Base-by-base conservation (phyloP, 2,888 invertebrate species). In the Tenthredo scrophulariae region DNA sequence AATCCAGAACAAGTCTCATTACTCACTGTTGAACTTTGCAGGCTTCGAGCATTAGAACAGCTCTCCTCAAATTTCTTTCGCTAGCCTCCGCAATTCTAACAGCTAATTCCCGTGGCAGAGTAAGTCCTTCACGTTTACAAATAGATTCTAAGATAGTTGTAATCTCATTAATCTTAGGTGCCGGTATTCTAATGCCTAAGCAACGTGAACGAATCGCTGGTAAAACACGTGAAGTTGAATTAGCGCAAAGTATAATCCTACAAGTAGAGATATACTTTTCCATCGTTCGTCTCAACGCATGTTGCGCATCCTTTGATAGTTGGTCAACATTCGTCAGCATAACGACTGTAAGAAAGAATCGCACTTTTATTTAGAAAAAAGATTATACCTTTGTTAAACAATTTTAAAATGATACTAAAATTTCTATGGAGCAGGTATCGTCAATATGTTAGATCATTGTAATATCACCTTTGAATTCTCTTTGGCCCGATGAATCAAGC, bases 201-300 rank as follows among this genome's bases (percentile, higher is more conserved):
- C 99, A 99, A 92, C 99, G 95, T 86, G 99, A 98, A 87, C 97
- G 96, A 88, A 99, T 98, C 5, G 99, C 99, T n/a, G 99, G 98
- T 89, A 99, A 98, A 0, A 99, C 98, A 90, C 98, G 96, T 5
- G 99, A 99, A 50, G 98, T 98, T 0, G 99, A 98, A 91, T 98
- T 98, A 0, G 98, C 98, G 89, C 98, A 98, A 0, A 99, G 95
- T 89, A 99, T 98, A 5, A 99, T 94, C 22, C 99, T 96, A 92
- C 99, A 99, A 2, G 98, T 98, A 22, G 97, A 95, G 85, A 98
- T 97, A 93, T 99, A 99, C 93, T 99, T 99, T 93, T 99, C 99
- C 99, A 99, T 99, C 0, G 99, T 99, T 74, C 99, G 96, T 88
- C 99, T 96, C 80, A 99, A 94, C 0, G 99, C 99, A 93, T 99